Base-by-base conservation (phyloP, 2,888 invertebrate genomes). In the Clistopyga incitator region DNA sequence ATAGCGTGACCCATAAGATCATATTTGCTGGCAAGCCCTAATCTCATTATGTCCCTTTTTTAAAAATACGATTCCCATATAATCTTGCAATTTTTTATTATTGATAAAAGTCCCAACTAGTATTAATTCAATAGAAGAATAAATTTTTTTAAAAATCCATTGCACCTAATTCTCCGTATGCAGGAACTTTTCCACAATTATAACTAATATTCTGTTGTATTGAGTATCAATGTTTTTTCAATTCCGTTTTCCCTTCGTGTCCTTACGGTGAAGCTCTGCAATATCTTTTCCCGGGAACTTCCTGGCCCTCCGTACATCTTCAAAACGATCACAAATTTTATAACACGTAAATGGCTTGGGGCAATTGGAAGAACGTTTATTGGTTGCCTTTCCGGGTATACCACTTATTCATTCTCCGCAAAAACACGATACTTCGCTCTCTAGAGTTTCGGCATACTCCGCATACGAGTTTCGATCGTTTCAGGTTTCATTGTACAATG, bases 361-460 rank as follows among this genome's bases (percentile, higher is more conserved):
- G 74, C 77, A 78, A 85, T 86, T 86, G 87, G 88, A 85, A 88
- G 83, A 79, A 76, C 87, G 82, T 88, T 87, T 86, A 85, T 86
- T 83, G 67, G 65, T 52, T 76, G 59, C 42, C 74, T 80, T 77
- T 78, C 45, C 77, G 56, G 80, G 56, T 78, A 81, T 84, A 78
- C 67, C 67, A 82, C 84, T 80, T 85, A 80, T 80, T 84, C 80
- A 84, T 84, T 82, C 78, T 74, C 75, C 59, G 56, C 82, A 80
- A 68, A 77, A 76, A 34, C 54, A 78, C 80, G 68, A 77, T 25
- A 71, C 59, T 81, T 84, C 65, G 77, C 18, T 59, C 45, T 15
- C 38, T 3, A 6, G 25, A 47, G 67, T 67, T 67, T 34, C 64
- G 47, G 11, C n/a, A 70, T 70, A 52, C 50, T 34, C 23, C n/a